Conservation (phyloP, 1,140 invertebrate species). For the Hycleus phaleratus region DNA sequence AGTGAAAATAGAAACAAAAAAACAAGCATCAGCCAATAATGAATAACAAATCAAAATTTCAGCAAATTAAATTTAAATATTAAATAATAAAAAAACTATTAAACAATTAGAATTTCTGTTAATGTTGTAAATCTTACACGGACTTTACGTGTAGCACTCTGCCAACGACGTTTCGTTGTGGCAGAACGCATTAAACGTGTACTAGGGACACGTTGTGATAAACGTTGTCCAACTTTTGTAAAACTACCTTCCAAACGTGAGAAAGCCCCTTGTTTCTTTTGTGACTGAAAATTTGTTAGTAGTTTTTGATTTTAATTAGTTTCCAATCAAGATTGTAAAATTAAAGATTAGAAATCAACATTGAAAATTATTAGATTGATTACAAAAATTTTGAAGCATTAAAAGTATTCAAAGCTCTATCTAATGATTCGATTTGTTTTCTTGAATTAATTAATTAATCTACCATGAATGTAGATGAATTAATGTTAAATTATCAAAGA, state of each 20-base stretch:
- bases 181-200: conserved; percentile 32
- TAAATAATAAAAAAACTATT: conserved; percentile 3
- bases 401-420: background rate
- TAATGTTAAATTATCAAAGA: background rate
- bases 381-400: background rate
- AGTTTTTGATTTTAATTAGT: conserved; percentile 21
- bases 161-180: conserved; percentile 44
- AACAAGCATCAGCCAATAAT: conserved; percentile 35
- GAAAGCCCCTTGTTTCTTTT: conserved; percentile 50
- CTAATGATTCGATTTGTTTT: too few species aligned
- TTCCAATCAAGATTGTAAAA: too few species aligned
- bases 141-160: conserved; percentile 56
- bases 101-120: too few species aligned
- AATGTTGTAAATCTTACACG: conserved; percentile 46
- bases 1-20: conserved; percentile 43
- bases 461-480: too few species aligned
- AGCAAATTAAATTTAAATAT: conserved; percentile 9
- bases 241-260: conserved; percentile 50
- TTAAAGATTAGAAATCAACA: too few species aligned
- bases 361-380: too few species aligned
- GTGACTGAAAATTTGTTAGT: conserved; percentile 32
- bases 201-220: conserved; percentile 42
- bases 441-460: too few species aligned
- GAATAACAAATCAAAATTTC: conserved; percentile 9
- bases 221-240: conserved; percentile 45